Evolutionary conservation across 2,888 invertebrate genomes (phyloP).

Genomic region (Podotricha telesiphe): DNA sequence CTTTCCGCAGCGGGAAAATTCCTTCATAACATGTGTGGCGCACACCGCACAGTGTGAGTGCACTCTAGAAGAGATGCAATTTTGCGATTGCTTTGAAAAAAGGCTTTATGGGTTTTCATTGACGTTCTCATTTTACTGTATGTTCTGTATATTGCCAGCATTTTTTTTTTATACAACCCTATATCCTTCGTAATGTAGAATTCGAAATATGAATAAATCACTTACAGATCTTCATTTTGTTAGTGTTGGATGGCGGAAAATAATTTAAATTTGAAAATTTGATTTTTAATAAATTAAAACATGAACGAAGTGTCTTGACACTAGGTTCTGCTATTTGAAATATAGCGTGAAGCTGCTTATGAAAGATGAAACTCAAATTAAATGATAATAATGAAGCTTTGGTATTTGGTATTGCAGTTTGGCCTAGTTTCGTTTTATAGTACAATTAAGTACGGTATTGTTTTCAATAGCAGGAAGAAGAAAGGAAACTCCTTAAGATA

Average conservation of each 20-base stretch:
- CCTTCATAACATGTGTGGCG: conserved; percentile 30
- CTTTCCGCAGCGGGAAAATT: conserved; percentile 29
- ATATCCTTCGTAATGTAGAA: neutral
- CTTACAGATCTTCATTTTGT: too few species aligned
- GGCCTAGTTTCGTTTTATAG: conserved; percentile 8
- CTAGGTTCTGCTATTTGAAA: neutral
- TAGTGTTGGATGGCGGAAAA: too few species aligned
- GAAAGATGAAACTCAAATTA: neutral
- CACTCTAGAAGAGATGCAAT: conserved; percentile 35
- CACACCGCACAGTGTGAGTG: conserved; percentile 22
- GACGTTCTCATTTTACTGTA: conserved; percentile 21
- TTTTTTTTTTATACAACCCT: neutral
- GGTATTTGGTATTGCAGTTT: neutral
- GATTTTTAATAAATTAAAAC: too few species aligned
- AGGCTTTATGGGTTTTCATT: conserved; percentile 31
- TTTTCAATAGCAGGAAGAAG: conserved; percentile 19
- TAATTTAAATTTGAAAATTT: too few species aligned
- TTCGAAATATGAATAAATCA: too few species aligned
- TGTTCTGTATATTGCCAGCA: neutral
- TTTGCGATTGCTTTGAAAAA: conserved; percentile 36
- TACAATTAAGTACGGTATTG: conserved; percentile 10
- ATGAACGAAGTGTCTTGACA: too few species aligned
- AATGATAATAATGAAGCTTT: conserved; percentile 8
- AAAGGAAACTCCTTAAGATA: conserved; percentile 18
- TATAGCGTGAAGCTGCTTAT: neutral